Evolutionary conservation across 2,888 invertebrate genomes (phyloP), one percentile per base, ranked within the genome.

Genomic region (Pristionchus arcanus): DNA sequence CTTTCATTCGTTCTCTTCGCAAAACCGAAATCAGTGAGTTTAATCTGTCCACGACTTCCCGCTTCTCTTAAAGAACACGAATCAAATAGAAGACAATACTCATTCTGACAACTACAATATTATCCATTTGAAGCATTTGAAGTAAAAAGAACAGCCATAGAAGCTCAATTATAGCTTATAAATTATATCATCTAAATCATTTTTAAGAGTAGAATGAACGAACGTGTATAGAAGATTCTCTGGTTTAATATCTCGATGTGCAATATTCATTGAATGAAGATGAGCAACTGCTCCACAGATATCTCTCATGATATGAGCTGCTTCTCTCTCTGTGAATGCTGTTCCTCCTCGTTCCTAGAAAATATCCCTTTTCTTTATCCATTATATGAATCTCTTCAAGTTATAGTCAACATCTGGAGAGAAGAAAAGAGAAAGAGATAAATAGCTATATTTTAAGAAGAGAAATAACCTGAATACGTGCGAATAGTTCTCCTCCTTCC

Each of bases 11-110:
- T 98, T 96, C 98, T 98, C 95, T 99, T 99, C 25, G 99, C 99
- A 96, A 99, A 99, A 16, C 99, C 99, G 96, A 99, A 99, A 96
- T 99, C 99, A 1, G 99, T 99, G 94, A 99, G 96, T 96, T 99
- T 99, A 91, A 99, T 96, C 90, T 97, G 96, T 15, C 97, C 98
- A 97, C 97, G 95, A 96, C 96, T 94, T 96, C 97, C 37, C 5
- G 89, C 74, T 84, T 90, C 90, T 13, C 91, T 92, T 74, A 88
- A 91, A 90, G 71, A 49, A 49, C 9, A 49, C 11, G 11, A 49
- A 49, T 49, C 11, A 9, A 49, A 49, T 49, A 49, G 42, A 49
- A 49, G 42, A 49, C 42, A 9, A 49, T 9, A 49, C 42, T 49
- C 42, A 49, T 49, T 49, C 13, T 49, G 42, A 7, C 42, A 49